Evolutionary conservation across 1,140 invertebrate genomes (phyloP).

Genomic region (Temnothorax longispinosus): DNA sequence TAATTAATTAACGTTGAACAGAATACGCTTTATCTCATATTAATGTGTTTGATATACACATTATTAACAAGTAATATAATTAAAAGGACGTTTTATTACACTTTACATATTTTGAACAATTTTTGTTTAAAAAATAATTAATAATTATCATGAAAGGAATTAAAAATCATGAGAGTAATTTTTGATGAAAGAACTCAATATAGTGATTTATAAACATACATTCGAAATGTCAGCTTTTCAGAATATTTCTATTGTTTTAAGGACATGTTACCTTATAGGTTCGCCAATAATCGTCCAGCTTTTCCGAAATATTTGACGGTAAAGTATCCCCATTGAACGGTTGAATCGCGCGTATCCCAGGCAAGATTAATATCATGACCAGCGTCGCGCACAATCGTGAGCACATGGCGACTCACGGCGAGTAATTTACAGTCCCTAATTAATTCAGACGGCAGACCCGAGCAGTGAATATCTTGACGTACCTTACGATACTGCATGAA

Average conservation of each 20-base stretch:
- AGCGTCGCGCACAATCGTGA: not conserved
- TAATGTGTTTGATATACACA: not conserved
- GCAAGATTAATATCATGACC: not conserved
- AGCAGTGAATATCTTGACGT: constrained; percentile 22
- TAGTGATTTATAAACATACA: not conserved
- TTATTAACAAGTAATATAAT: not conserved
- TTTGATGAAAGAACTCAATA: too few species aligned
- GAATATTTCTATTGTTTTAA: not conserved
- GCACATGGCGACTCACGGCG: constrained; percentile 25
- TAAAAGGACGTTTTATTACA: not conserved
- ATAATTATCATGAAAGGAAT: not conserved
- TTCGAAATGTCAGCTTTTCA: not conserved
- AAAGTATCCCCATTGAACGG: constrained; percentile 55
- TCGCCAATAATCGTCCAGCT: constrained; percentile 80
- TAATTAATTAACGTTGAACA: not conserved
- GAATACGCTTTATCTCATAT: not conserved
- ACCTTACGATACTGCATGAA: constrained; percentile 32
- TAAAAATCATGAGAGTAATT: not conserved
- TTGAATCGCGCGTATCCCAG: constrained; percentile 6
- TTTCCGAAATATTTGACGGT: constrained; percentile 71
- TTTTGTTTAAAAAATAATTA: not conserved
- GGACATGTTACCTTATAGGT: constrained; percentile 78
- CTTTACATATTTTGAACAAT: not conserved
- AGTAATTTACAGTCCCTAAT: constrained; percentile 27
- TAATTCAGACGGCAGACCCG: not conserved